These are phyloP conservation scores for Coendou prehensilis DNA, from an alignment of 2,797 vertebrate species.

Conservation along the genomic window DNA sequence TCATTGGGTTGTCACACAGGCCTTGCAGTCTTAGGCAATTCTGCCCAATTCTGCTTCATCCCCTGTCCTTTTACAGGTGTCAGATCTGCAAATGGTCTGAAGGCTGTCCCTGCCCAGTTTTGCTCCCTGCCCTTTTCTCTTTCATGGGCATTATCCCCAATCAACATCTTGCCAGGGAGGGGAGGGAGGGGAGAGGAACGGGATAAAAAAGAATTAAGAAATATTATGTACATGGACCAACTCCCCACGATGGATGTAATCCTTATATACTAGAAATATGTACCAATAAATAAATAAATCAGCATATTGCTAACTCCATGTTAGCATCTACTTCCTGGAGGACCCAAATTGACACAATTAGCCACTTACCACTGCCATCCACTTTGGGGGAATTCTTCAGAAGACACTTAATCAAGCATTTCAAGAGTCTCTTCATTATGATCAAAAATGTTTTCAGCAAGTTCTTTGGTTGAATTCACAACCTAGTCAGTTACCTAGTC, in stretches of 20 bases:
- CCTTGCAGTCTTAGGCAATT: not conserved
- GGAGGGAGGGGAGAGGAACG: not conserved
- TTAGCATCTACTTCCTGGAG: constrained; percentile 70
- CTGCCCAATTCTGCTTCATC: not conserved
- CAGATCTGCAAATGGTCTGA: not conserved
- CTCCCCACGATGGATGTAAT: not conserved
- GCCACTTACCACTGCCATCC: constrained; percentile 28
- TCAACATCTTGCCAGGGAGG: not conserved
- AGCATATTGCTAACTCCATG: constrained; percentile 24
- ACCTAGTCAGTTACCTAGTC: not conserved
- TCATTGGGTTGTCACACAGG: not conserved
- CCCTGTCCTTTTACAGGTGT: not conserved
- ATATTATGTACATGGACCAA: not conserved
- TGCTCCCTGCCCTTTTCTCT: constrained; percentile 30
- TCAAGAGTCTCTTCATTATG: constrained; percentile 85
- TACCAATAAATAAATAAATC: not conserved
- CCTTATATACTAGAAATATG: not conserved
- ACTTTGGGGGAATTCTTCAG: constrained; percentile 48
- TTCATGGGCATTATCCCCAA: constrained; percentile 8
- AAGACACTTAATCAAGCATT: constrained; percentile 72
- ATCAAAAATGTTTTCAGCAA: constrained; percentile 65
- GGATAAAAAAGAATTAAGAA: not conserved
- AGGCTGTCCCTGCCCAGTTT: not conserved
- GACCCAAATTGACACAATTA: constrained; percentile 68
- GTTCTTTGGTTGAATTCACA: constrained; percentile 32